Evolutionary conservation across 1,140 invertebrate genomes (phyloP).

Genomic region (Euura lappo): DNA sequence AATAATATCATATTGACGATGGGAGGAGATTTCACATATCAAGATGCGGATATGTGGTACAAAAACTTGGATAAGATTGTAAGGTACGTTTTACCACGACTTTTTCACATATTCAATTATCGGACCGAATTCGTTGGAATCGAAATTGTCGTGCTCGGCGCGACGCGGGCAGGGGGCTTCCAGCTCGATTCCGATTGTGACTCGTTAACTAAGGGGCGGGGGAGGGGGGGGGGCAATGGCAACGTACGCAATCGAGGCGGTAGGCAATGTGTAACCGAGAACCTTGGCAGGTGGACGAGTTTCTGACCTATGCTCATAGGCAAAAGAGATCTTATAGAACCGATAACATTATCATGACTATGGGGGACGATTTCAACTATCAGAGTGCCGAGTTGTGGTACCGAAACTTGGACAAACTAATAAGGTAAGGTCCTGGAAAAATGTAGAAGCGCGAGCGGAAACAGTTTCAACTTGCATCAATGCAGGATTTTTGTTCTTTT

Average conservation of each 20-base stretch:
- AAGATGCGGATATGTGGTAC: conserved; percentile 83
- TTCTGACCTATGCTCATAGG: conserved; percentile 61
- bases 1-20: conserved; percentile 89
- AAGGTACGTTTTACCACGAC: conserved; percentile 60
- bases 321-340: conserved; percentile 65
- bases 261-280: neutral
- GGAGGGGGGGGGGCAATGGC: neutral
- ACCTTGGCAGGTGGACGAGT: conserved; percentile 61
- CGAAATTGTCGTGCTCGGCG: too few species aligned
- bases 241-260: neutral
- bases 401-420: conserved; percentile 87
- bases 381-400: conserved; percentile 83
- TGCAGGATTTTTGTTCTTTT: too few species aligned
- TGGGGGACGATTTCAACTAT: conserved; percentile 93
- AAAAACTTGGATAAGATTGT: conserved; percentile 91
- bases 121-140: too few species aligned
- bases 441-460: too few species aligned
- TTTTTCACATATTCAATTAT: too few species aligned
- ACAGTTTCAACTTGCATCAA: too few species aligned
- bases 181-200: too few species aligned
- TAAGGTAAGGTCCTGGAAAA: conserved; percentile 63
- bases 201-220: neutral
- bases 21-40: conserved; percentile 93
- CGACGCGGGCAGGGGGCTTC: neutral
- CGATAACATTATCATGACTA: conserved; percentile 86